Base-by-base conservation (phyloP, 2,888 invertebrate species). In the Aspidiotus rigidus region DNA sequence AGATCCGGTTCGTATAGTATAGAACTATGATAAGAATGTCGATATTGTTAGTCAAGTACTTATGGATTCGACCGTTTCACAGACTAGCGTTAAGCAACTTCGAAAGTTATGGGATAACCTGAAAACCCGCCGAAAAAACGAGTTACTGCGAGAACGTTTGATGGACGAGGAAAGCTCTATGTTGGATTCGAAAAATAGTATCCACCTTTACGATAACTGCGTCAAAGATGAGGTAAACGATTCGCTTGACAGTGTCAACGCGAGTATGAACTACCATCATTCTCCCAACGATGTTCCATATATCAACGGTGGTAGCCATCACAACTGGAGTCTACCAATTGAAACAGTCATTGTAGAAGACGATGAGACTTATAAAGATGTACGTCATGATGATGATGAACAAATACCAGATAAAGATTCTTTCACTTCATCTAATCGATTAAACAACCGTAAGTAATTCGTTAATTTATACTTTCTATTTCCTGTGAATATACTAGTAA, bases 71-170 rank as follows among this genome's bases (percentile, higher is more conserved):
- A 5, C 28, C 28, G 28, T 28, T 28, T 67, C 59, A 44, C 67
- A 67, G 67, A 67, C 67, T 17, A 67, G 67, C 49, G 67, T 67
- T 7, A 67, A 67, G 53, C 67, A 67, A 60, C 59, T 67, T 44
- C 57, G 67, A 44, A 67, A 67, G 15, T 53, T 67, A 16, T 67
- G 67, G 67, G 67, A 67, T 53, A 67, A 67, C 60, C 57, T 67
- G 40, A 67, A 67, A 53, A 67, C 67, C 8, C 49, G 67, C 11
- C 57, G 67, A 60, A 67, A 67, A 60, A 67, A 67, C 39, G 67
- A 67, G 60, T 40, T 67, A 17, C 67, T 67, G 16, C 67, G 67
- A 7, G 67, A 67, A 59, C 57, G 67, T 10, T 15, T 67, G 28
- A 60, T 67, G 10, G 57, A 57, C 16, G 67, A 67, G 17, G 67